Conservation (phyloP, 2,888 invertebrate species). For the Drosophila pseudotakahashii region DNA sequence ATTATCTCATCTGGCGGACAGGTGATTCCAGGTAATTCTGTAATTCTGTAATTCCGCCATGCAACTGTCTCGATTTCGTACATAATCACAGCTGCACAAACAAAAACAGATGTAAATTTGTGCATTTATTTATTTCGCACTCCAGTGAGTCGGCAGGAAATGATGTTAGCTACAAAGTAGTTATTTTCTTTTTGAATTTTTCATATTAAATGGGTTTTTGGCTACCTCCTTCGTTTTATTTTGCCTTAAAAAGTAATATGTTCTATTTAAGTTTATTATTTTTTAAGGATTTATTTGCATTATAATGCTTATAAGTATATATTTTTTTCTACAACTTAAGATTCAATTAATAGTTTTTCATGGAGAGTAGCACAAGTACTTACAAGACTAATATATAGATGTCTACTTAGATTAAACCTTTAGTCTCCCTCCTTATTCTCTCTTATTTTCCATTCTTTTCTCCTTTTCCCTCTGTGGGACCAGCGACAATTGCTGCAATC, state of each 20-base stretch:
- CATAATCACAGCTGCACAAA: conserved; percentile 1
- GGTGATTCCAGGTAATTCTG: conserved; percentile 23
- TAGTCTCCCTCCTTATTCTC: no score
- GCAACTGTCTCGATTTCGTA: conserved; percentile 5
- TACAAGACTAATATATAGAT: background rate
- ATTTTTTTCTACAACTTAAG: no score
- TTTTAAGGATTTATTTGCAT: no score
- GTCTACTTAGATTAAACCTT: background rate
- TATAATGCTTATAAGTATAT: no score
- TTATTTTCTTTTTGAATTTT: background rate
- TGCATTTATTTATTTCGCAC: background rate
- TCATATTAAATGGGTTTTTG: no score
- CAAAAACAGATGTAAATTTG: background rate
- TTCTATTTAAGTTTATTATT: no score
- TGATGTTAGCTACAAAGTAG: background rate
- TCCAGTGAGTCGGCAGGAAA: background rate
- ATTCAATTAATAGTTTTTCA: background rate
- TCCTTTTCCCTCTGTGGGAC: background rate
- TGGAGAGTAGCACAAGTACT: background rate
- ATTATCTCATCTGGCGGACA: conserved; percentile 28
- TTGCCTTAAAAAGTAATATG: no score
- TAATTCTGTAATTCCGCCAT: conserved; percentile 1
- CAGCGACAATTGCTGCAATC: conserved; percentile 24
- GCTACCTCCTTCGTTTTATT: no score
- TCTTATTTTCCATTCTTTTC: background rate